Evolutionary conservation across 2,888 invertebrate genomes (phyloP).

Genomic region (Cephus rjabovi): DNA sequence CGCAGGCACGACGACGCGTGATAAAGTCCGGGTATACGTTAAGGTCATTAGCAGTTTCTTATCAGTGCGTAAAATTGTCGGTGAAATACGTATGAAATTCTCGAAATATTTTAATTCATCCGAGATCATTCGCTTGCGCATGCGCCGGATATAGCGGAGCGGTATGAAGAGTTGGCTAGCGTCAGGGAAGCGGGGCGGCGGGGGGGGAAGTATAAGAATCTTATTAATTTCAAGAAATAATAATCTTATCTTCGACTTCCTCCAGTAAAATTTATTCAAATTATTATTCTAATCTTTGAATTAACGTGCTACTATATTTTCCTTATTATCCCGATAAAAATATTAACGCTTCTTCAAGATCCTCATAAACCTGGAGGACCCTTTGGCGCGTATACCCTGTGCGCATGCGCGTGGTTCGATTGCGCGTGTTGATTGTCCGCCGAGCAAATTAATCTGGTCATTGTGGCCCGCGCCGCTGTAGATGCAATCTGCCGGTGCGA

Average conservation of each 20-base stretch:
- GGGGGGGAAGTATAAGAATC: not conserved
- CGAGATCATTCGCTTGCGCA: not conserved
- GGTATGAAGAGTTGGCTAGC: too few relatives aligned
- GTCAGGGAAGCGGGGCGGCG: too few relatives aligned
- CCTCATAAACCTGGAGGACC: not conserved
- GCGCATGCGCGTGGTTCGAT: too few relatives aligned
- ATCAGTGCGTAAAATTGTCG: not conserved
- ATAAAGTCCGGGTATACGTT: slow-evolving; percentile 10
- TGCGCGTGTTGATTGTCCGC: not conserved
- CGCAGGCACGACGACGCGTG: slow-evolving; percentile 17
- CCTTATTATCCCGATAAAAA: not conserved
- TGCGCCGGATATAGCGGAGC: not conserved
- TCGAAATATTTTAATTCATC: not conserved
- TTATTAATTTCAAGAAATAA: not conserved
- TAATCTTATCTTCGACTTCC: not conserved
- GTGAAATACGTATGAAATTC: not conserved
- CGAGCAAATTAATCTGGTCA: not conserved
- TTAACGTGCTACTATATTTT: not conserved
- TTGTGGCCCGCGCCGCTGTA: not conserved
- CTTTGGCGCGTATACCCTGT: too few relatives aligned
- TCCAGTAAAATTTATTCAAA: not conserved
- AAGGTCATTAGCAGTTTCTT: slow-evolving; percentile 16
- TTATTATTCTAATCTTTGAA: not conserved
- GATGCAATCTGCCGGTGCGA: not conserved
- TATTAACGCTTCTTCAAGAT: not conserved